These are phyloP conservation scores for Paratrypauchen microcephalus DNA, from an alignment of 2,797 vertebrate species.

Conservation along the genomic window DNA sequence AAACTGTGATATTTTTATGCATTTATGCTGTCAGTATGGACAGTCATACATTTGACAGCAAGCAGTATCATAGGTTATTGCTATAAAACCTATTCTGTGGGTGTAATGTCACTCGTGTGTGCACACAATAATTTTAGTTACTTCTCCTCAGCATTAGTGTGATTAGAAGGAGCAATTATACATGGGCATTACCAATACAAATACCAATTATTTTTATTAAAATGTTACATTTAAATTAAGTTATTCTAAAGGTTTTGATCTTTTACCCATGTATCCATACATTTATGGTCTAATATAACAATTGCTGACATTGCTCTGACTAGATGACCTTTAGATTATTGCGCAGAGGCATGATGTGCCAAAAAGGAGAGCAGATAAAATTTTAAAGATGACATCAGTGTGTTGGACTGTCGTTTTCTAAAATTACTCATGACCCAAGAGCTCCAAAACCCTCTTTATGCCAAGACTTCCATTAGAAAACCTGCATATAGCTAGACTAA, in stretches of 20 bases:
- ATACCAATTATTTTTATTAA: neutral
- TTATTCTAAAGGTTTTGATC: neutral
- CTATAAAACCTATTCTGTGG: no score
- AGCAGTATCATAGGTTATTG: no score
- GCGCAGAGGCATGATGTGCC: neutral
- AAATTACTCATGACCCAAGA: neutral
- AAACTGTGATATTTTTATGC: neutral
- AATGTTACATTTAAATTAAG: neutral
- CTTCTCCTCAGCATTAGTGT: neutral
- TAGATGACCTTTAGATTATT: constrained; percentile 7
- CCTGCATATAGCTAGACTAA: neutral
- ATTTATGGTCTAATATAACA: neutral
- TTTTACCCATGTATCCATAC: neutral
- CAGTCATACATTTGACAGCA: neutral
- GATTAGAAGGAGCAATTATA: no score
- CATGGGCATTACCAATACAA: neutral
- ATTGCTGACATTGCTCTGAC: neutral
- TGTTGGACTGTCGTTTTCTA: constrained; percentile 4
- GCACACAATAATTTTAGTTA: neutral
- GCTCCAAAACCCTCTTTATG: constrained; percentile 1
- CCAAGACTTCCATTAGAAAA: constrained; percentile 15
- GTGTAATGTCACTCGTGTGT: no score
- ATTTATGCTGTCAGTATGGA: neutral
- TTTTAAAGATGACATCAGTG: constrained; percentile 8
- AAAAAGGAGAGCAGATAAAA: constrained; percentile 5